Conservation (phyloP, 1,140 invertebrate species). For the Bombyx mori region DNA sequence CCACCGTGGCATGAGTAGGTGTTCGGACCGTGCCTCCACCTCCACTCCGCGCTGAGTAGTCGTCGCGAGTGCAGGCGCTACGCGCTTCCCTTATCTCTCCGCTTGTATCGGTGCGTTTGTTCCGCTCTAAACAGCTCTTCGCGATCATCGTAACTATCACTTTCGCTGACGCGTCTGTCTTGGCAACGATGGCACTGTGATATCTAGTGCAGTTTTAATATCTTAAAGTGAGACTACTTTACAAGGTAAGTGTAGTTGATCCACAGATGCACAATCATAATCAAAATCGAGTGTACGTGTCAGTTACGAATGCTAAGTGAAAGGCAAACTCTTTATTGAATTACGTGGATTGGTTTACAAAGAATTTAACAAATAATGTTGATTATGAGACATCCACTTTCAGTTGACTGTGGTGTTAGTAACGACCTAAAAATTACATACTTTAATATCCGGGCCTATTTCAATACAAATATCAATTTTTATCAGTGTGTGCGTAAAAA, state of each 20-base stretch:
- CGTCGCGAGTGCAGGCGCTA: constrained; percentile 43
- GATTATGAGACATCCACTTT: no score
- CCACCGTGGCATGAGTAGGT: constrained; percentile 8
- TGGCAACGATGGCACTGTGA: constrained; percentile 53
- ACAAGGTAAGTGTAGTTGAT: constrained; percentile 41
- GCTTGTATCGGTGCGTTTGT: constrained; percentile 11
- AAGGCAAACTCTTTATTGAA: constrained; percentile 64
- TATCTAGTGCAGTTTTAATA: constrained; percentile 26
- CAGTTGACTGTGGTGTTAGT: no score
- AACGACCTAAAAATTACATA: no score
- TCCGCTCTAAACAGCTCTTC: constrained; percentile 25
- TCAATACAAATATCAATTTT: no score
- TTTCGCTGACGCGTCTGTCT: constrained; percentile 41
- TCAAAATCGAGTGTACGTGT: constrained; percentile 58
- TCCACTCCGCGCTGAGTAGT: constrained; percentile 34
- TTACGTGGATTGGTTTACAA: constrained; percentile 35
- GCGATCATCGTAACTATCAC: constrained; percentile 47
- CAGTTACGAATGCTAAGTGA: constrained; percentile 62
- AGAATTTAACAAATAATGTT: no score
- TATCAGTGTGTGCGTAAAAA: no score
- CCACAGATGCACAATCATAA: constrained; percentile 22
- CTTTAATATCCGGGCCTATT: no score
- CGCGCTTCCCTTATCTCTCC: constrained; percentile 15
- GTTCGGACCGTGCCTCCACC: constrained; percentile 16
- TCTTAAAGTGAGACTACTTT: constrained; percentile 24